phyloP scores from a whole-genome alignment of 2,888 invertebrate species.

The Torymus tubicola region DNA sequence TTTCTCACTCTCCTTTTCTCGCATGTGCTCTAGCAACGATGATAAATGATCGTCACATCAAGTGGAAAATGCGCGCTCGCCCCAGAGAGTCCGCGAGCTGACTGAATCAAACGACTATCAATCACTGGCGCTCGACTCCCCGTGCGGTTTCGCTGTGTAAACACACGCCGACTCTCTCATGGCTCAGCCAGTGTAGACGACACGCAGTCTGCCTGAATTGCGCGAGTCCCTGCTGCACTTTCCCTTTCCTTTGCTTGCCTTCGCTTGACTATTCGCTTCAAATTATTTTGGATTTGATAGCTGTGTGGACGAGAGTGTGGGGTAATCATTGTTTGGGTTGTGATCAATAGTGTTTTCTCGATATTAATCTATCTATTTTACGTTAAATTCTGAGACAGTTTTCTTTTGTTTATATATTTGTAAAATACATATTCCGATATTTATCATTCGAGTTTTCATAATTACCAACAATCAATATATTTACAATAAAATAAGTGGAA shows the following conservation, averaged over 20 bases:
- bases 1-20: neutral
- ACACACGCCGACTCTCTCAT: slow-evolving; percentile 43
- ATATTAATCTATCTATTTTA: too few species aligned
- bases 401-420: too few species aligned
- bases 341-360: too few species aligned
- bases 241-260: neutral
- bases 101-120: slow-evolving; percentile 74
- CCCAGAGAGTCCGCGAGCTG: slow-evolving; percentile 61
- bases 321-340: too few species aligned
- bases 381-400: too few species aligned
- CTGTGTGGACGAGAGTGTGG: too few species aligned
- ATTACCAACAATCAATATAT: too few species aligned
- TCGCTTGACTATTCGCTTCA: too few species aligned
- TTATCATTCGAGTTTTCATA: too few species aligned
- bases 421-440: too few species aligned
- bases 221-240: neutral
- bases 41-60: slow-evolving; percentile 71
- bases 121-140: slow-evolving; percentile 62
- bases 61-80: slow-evolving; percentile 67
- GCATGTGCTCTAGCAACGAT: slow-evolving; percentile 55
- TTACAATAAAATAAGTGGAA: too few species aligned
- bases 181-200: neutral
- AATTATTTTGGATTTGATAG: too few species aligned
- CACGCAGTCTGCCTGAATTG: neutral
- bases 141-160: slow-evolving; percentile 60